A percentile compares a stretch with the other conserved stretches of the same genome.
Evolutionary conservation across 2,113 vertebrate genomes (phyloP).

Genomic region (Gambusia affinis): DNA sequence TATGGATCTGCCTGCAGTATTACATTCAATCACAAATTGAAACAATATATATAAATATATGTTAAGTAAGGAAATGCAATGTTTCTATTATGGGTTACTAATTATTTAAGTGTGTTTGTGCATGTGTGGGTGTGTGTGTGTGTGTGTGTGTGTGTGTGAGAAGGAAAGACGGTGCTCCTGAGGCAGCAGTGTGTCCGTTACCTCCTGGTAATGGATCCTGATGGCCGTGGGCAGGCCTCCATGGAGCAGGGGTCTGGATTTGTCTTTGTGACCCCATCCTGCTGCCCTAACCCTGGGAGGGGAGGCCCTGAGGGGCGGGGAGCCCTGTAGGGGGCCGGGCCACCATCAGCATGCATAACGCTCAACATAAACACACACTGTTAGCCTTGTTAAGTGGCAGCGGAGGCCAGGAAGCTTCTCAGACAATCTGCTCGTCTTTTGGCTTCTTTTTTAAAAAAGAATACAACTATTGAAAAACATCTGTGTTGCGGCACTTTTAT

Average conservation of each 20-base stretch:
- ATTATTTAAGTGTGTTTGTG: neutral
- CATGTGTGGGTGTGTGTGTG: neutral
- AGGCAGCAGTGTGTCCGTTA: constrained; percentile 17
- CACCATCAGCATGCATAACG: constrained; percentile 73
- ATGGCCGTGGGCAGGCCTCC: constrained; percentile 74
- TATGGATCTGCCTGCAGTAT: neutral
- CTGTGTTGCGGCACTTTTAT: neutral
- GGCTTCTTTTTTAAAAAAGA: too few relatives aligned
- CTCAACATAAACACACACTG: constrained; percentile 65
- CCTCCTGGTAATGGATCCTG: constrained; percentile 75
- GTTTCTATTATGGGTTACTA: neutral
- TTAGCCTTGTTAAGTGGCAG: constrained; percentile 28
- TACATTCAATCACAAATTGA: constrained; percentile 3
- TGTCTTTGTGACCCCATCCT: constrained; percentile 69
- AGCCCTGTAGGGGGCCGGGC: constrained; percentile 61
- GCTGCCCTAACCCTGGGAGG: constrained; percentile 62
- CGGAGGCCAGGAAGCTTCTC: neutral
- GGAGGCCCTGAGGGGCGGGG: constrained; percentile 43
- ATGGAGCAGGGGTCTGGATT: constrained; percentile 57
- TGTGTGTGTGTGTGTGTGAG: neutral
- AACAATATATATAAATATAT: neutral
- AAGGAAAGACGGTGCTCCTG: neutral
- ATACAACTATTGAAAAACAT: neutral
- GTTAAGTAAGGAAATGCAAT: neutral
- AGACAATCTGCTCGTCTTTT: neutral